Base-by-base conservation (phyloP, 2,797 vertebrate genomes). In the Channa striata region DNA sequence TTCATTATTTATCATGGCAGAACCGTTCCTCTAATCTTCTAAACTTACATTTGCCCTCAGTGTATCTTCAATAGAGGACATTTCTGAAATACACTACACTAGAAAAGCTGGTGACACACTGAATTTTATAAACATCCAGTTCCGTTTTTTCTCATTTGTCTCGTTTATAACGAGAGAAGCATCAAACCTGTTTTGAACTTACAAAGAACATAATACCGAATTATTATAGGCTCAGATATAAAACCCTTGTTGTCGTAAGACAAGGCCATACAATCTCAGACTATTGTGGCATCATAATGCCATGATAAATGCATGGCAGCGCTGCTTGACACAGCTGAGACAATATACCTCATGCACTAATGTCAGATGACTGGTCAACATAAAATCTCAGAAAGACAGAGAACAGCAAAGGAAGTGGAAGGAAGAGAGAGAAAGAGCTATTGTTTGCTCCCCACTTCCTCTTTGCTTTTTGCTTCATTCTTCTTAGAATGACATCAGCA, bases 401-500 rank as follows among this genome's bases (percentile, higher is more conserved):
- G 51, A 59, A 48, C 76, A 40, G 80, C 67, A 69, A 10, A 74
- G 42, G 78, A 48, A 75, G 54, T 63, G 52, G 7, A 4, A 76
- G 56, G 40, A 44, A 72, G 52, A 40, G 57, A 13, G 54, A 91
- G 84, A 78, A 80, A 67, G 84, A 49, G 68, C 82, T 87, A 93
- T 94, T 93, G 91, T 92, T 91, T 90, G 84, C 90, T 82, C 81
- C 80, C 75, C 74, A 90, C 87, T 91, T 92, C 87, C 91, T 88
- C 84, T 76, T 87, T 58, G 40, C 77, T 87, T 91, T 92, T 85
- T 89, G 73, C 80, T 85, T 78, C 81, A 85, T 89, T 91, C 88
- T 93, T 92, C 84, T 71, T 78, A 93, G 86, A 75, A 94, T 94
- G 91, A 94, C 94, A 94, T 94, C 91, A 94, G 78, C 87, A 89